Evolutionary conservation across 1,140 invertebrate genomes (phyloP).

Genomic region (Drosophila ercepeae): DNA sequence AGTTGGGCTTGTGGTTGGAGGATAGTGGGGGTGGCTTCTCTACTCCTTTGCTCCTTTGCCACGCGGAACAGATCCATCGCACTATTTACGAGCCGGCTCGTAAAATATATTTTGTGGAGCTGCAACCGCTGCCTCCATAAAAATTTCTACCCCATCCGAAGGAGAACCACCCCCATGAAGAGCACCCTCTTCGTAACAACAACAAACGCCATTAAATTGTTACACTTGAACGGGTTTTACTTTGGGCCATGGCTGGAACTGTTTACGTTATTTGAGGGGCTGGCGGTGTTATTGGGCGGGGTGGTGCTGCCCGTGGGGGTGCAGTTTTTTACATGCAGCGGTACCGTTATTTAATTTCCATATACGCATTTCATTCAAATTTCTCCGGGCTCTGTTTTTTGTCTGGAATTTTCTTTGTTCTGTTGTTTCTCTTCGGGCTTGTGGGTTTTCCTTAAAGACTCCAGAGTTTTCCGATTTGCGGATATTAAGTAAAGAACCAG

Average conservation of each 20-base stretch:
- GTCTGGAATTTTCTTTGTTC: slow-evolving; percentile 15
- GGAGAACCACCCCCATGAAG: slow-evolving; percentile 3
- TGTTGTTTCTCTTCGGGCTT: slow-evolving; percentile 38
- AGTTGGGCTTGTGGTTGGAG: not conserved
- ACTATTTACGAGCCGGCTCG: slow-evolving; percentile 45
- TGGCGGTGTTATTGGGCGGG: not conserved
- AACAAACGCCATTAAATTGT: slow-evolving; percentile 81
- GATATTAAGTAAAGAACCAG: no score
- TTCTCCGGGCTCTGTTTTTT: slow-evolving; percentile 45
- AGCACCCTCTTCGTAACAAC: slow-evolving; percentile 35
- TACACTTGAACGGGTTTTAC: slow-evolving; percentile 82
- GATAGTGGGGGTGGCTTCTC: not conserved
- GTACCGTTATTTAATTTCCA: slow-evolving; percentile 70
- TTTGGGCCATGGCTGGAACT: slow-evolving; percentile 65
- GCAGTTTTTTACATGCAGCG: slow-evolving; percentile 23
- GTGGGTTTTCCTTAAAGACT: slow-evolving; percentile 6
- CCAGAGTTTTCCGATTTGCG: slow-evolving; percentile 6
- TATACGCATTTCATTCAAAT: slow-evolving; percentile 75
- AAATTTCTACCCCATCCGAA: slow-evolving; percentile 3
- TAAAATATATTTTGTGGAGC: slow-evolving; percentile 46
- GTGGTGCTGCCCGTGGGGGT: not conserved
- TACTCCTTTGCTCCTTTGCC: not conserved
- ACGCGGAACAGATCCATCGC: slow-evolving; percentile 30
- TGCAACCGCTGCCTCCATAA: slow-evolving; percentile 40
- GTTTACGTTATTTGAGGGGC: slow-evolving; percentile 22